Evolutionary conservation across 2,888 invertebrate species (phyloP).

Genomic region (Prosapia bicincta): DNA sequence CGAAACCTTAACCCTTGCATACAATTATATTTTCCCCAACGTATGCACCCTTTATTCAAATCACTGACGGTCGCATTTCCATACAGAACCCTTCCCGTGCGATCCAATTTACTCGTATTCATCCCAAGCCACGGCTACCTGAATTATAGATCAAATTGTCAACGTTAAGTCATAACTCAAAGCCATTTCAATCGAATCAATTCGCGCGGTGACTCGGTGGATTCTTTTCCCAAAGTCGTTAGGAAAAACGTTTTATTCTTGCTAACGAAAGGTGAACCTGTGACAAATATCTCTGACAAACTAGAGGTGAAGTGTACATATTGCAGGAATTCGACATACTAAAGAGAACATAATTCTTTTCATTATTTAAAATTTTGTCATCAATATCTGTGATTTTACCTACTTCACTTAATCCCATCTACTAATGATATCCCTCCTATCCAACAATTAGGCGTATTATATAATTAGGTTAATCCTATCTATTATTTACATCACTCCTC

Average conservation of each 20-base stretch:
- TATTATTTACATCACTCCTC: too few relatives aligned
- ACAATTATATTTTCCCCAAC: neutral
- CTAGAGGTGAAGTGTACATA: too few relatives aligned
- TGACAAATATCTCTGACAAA: too few relatives aligned
- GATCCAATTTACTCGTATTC: neutral
- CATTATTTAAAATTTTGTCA: too few relatives aligned
- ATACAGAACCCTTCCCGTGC: neutral
- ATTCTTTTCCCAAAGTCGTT: neutral
- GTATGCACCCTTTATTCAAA: neutral
- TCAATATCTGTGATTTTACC: too few relatives aligned
- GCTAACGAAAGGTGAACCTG: too few relatives aligned
- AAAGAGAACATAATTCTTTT: too few relatives aligned
- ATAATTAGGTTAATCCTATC: too few relatives aligned
- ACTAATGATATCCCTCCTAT: too few relatives aligned
- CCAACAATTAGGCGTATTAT: too few relatives aligned
- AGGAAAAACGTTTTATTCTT: neutral
- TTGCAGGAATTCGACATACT: too few relatives aligned
- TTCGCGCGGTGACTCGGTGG: neutral
- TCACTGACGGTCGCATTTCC: neutral
- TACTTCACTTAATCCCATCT: too few relatives aligned
- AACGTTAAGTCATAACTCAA: neutral
- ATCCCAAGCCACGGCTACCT: neutral
- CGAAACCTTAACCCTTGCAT: neutral
- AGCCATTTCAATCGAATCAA: neutral
- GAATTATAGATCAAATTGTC: neutral